Conservation (phyloP, 2,797 vertebrate genomes). For the Chelon auratus region DNA sequence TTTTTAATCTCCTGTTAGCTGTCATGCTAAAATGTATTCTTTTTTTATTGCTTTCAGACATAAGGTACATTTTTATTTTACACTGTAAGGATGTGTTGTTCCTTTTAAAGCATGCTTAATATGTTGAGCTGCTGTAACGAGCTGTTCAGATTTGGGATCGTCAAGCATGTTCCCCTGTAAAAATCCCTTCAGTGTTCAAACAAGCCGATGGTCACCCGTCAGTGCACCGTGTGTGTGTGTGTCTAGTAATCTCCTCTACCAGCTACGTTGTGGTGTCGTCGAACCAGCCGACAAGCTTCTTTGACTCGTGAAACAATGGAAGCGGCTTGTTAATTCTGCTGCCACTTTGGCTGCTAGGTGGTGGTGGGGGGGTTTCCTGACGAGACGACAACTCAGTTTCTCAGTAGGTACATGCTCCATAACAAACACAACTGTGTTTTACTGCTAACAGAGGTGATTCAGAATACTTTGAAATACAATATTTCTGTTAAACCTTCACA, state of each 20-base stretch:
- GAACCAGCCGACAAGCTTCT: not conserved
- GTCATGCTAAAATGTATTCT: too few relatives aligned
- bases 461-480: not conserved
- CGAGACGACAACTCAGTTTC: not conserved
- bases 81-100: too few relatives aligned
- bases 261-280: not conserved
- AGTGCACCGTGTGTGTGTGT: not conserved
- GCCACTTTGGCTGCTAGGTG: conserved; percentile 6
- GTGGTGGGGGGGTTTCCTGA: not conserved
- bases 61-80: not conserved
- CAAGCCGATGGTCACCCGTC: too few relatives aligned
- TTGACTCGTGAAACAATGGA: too few relatives aligned
- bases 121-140: too few relatives aligned
- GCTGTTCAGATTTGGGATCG: too few relatives aligned
- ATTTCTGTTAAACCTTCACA: conserved; percentile 21
- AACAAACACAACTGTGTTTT: conserved; percentile 8
- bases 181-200: too few relatives aligned
- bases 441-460: not conserved
- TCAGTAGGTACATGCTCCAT: not conserved
- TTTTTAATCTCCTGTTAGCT: too few relatives aligned
- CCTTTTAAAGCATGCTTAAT: too few relatives aligned
- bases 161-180: too few relatives aligned
- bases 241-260: not conserved
- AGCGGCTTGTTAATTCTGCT: not conserved
- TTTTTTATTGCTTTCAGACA: too few relatives aligned